phyloP scores from a whole-genome alignment of 2,888 invertebrate species.

The Cantharis rufa region DNA sequence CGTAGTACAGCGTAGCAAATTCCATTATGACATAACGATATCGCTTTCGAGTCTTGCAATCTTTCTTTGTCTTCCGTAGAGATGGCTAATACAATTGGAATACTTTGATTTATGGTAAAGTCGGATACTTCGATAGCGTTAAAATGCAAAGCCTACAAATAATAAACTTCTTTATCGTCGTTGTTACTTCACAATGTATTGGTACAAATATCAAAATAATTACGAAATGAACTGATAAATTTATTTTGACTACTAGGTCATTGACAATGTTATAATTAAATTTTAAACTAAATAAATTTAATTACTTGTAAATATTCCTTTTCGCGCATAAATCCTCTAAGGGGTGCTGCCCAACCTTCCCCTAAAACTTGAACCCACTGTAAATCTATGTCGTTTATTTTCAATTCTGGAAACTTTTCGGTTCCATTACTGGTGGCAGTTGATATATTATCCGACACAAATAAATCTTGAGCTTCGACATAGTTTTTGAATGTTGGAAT shows the following conservation, averaged over 20 bases:
- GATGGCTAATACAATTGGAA: conserved; percentile 92
- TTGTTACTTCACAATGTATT: background rate
- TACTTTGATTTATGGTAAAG: conserved; percentile 83
- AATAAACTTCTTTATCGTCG: background rate
- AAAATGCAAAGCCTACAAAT: conserved; percentile 57
- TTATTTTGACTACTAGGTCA: background rate
- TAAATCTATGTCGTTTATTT: conserved; percentile 82
- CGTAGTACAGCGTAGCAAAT: conserved; percentile 77
- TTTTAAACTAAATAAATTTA: background rate
- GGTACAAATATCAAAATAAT: background rate
- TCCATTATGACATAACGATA: conserved; percentile 69
- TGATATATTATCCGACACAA: conserved; percentile 71
- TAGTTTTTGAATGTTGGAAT: conserved; percentile 12
- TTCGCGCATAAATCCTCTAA: conserved; percentile 98
- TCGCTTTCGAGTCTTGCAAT: conserved; percentile 67
- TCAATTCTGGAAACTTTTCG: conserved; percentile 69
- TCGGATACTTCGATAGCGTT: conserved; percentile 74
- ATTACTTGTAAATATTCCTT: conserved; percentile 82
- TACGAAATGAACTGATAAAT: background rate
- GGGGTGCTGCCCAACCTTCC: conserved; percentile 97
- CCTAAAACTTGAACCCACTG: conserved; percentile 93
- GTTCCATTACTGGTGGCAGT: conserved; percentile 73
- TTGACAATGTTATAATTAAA: background rate
- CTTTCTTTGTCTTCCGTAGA: conserved; percentile 73
- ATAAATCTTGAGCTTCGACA: conserved; percentile 72